These are phyloP conservation scores for Melanotaenia parkinsoni DNA, from an alignment of 2,797 vertebrate species.

Conservation along the genomic window DNA sequence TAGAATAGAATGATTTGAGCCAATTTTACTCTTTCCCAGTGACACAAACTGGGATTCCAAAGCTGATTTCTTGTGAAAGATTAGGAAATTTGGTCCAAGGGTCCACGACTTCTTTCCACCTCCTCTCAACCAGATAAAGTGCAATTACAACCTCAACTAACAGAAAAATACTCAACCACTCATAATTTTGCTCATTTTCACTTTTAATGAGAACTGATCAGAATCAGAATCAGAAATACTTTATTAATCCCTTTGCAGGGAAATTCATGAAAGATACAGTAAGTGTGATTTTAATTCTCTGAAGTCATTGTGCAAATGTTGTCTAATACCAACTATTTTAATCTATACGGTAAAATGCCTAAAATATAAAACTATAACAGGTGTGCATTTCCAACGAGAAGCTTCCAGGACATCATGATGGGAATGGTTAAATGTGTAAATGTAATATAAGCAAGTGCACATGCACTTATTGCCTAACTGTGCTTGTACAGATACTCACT, in stretches of 20 bases:
- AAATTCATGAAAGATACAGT: too few species aligned
- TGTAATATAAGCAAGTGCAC: too few species aligned
- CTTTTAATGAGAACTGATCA: background rate
- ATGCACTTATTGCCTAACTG: background rate
- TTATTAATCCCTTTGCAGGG: too few species aligned
- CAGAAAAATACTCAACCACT: background rate
- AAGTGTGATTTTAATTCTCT: background rate
- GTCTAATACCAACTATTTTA: background rate
- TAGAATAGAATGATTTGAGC: constrained; percentile 12
- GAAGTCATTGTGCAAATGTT: background rate
- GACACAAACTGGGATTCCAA: background rate
- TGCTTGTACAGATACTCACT: background rate
- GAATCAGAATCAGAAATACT: too few species aligned
- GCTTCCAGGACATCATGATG: background rate
- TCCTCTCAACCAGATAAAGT: background rate
- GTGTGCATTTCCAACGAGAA: background rate
- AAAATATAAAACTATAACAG: too few species aligned
- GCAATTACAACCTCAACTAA: background rate
- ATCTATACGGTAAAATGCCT: background rate
- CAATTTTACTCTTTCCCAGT: background rate
- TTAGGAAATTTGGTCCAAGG: background rate
- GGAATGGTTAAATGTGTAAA: too few species aligned
- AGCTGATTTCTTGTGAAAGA: background rate
- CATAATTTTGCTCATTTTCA: background rate
- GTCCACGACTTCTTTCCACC: background rate